Evolutionary conservation across 1,140 invertebrate species (phyloP), one percentile per base, ranked within the genome.

Genomic region (Branchinecta lynchi): DNA sequence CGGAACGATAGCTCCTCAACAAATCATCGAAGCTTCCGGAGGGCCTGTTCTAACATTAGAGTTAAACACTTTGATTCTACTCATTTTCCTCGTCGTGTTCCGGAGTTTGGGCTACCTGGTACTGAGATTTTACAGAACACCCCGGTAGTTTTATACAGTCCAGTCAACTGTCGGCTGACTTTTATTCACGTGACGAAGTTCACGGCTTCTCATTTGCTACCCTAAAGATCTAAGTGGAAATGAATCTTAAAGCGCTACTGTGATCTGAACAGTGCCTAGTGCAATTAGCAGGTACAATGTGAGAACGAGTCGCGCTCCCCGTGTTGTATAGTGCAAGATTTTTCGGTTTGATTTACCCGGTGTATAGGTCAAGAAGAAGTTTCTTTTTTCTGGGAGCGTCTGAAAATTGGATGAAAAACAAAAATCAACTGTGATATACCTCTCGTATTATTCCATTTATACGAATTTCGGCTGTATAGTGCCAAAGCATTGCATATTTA

Each of bases 51-150:
- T 85, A 66, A 86, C 87, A 7, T 77, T 89, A 5, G 89, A 88
- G 88, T 83, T 85, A 67, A 90, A 90, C 78, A 89, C 87, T 8
- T 75, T 86, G 3, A 84, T 89, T n/a, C 79, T 90, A 66, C 74
- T 90, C 68, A 80, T 83, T 70, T 90, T 89, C 78, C 81, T 90
- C 66, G 74, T 89, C 70, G 81, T 87, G 67, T 89, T 89, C 78
- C 82, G 88, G 72, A 77, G 85, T 43, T 80, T 89, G 65, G 88
- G 88, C 67, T 90, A 90, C 76, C 77, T 88, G 68, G 87, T 89
- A 66, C 79, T 90, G 72, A 82, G 88, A 71, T 89, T 85, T 76
- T 81, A 87, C 75, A 83, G 87, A 72, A 83, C 85, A 74, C 85
- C 85, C 2, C 66, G 70, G 45, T 71, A 68, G 68, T 20, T 21